Percentiles rank a stretch among this genome's conserved stretches.
phyloP scores from a whole-genome alignment of 2,797 vertebrate species.

The Eupleurogrammus muticus region DNA sequence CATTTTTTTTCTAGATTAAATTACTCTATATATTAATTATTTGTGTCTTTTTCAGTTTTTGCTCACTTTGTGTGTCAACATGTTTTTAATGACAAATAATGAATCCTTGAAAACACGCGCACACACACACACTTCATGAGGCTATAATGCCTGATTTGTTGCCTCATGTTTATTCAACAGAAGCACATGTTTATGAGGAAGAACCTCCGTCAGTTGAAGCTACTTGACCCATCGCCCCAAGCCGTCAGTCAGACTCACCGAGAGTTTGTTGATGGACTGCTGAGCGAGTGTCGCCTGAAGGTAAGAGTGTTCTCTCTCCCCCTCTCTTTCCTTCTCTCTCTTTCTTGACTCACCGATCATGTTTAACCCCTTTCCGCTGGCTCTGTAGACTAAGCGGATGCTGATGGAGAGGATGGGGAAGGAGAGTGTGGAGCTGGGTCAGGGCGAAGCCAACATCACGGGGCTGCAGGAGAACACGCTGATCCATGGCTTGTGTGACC shows the following conservation, averaged over 20 bases:
- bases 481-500: slow-evolving; percentile 95
- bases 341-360: slow-evolving; percentile 1
- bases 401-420: slow-evolving; percentile 98
- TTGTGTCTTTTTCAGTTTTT: too few species aligned
- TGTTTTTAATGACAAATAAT: too few species aligned
- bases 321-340: background rate
- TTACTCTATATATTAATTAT: too few species aligned
- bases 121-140: background rate
- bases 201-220: slow-evolving; percentile 91
- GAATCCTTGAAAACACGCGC: background rate
- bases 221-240: slow-evolving; percentile 93
- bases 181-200: slow-evolving; percentile 89
- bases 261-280: slow-evolving; percentile 94
- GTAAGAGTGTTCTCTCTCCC: slow-evolving; percentile 69
- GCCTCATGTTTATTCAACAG: slow-evolving; percentile 85
- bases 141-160: slow-evolving; percentile 12
- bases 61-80: too few species aligned
- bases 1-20: too few species aligned
- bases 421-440: slow-evolving; percentile 93
- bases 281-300: slow-evolving; percentile 98
- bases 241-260: slow-evolving; percentile 93
- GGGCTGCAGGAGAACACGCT: slow-evolving; percentile 96
- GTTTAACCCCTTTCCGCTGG: background rate
- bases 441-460: slow-evolving; percentile 94
- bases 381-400: slow-evolving; percentile 94